Evolutionary conservation across 92 coral and sea anemone genomes (phyloP), one percentile per base, ranked within the genome.

Genomic region (Phymanthus crucifer): DNA sequence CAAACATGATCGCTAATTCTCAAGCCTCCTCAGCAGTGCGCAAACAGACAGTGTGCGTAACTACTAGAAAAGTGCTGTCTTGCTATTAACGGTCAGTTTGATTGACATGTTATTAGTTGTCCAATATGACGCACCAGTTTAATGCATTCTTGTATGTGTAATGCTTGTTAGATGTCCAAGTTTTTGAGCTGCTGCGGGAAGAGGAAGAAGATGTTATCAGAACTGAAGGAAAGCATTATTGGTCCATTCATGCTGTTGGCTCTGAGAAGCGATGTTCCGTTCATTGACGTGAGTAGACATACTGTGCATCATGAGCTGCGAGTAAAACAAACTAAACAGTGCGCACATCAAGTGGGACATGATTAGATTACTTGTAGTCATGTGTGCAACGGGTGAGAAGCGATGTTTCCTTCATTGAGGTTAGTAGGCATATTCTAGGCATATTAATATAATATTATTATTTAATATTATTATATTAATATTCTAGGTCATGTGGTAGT

Each of bases 241-340:
- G 98, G 98, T 17, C 99, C 99, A 14, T 93, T 95, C 36, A 93
- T 95, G 97, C 76, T 95, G 74, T 84, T 95, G 12, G 97, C 99
- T 0, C 74, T 95, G 18, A 83, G 99, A 82, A 98, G 99, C 1
- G 99, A 95, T 75, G 75, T 84, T 74, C 87, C 98, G 2, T 90
- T 94, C 73, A 93, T 95, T 32, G 92, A 95, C 93, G 99, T 94
- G 74, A 83, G 86, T 70, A 76, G 47, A 10, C 27, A 26, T 61
- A 26, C 68, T 61, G 2, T 27, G 1, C 16, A 4, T 61, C 68
- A n/a, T 57, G 33, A 3, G n/a, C n/a, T 24, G 7, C 73, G 2
- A 21, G 27, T 27, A 66, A 66, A 35, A 67, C 0, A 67, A 67
- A 24, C 36, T 1, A 26, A 67, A 66, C 23, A 35, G 3, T 19